Base-by-base conservation (phyloP, 2,113 vertebrate genomes). In the Microtus montanus region DNA sequence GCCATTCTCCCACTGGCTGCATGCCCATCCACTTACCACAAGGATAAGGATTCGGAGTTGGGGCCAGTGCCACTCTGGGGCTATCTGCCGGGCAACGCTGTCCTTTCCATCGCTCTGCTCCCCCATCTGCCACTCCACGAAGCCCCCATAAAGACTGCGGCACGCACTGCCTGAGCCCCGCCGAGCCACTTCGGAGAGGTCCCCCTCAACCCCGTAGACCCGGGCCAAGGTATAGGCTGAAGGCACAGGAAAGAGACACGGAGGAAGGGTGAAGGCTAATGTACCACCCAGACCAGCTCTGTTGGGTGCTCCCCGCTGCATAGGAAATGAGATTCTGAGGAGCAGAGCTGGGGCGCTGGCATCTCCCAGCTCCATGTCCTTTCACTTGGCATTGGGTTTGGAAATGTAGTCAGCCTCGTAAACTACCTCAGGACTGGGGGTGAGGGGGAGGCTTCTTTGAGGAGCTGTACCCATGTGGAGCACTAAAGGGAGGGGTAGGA, bases 151-250 rank as follows among this genome's bases (percentile, higher is more conserved):
- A 97, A 99, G 98, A 96, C 99, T 99, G 54, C 99, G 98, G 70
- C 99, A 99, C 28, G 99, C 99, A 0, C 99, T 99, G 94, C 99
- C 99, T 0, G 99, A 99, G 41, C 99, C 99, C 49, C 98, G 99
- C n/a, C 99, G 98, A 0, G 99, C 99, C 95, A 99, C 99, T 89
- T 98, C 98, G 0, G 99, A 99, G 97, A 99, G 97, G 96, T 99
- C 99, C 0, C 98, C 98, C 74, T 99, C 99, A 20, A 99, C 98
- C 0, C 99, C 99, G 0, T 99, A 99, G 70, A 99, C 98, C 90
- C 89, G 98, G 12, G 99, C 99, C 97, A 99, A 97, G 2, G 98
- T 94, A 79, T 99, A 99, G 87, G 99, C 99, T 99, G 98, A 1
- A 1, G 68, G 52, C 13, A 47, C 7, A 52, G 24, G 54, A 0